Evolutionary conservation across 2,888 invertebrate genomes (phyloP), one percentile per base, ranked within the genome.

Genomic region (Pterostichus madidus): DNA sequence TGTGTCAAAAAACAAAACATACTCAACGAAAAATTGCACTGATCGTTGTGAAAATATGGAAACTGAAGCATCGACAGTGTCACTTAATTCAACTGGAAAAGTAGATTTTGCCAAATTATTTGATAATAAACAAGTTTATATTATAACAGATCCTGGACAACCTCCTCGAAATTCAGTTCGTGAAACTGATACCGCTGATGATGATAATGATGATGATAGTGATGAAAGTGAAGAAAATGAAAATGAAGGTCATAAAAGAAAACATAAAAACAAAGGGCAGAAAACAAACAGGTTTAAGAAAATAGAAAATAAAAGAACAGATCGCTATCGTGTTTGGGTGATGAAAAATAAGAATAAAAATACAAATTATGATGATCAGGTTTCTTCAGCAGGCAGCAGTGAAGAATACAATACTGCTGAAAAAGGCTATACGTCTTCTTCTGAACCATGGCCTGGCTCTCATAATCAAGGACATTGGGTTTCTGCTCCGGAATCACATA

Each of bases 181-280:
- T 39, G 39, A 39, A 3, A 39, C 39, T 39, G 8, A 39, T 39
- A 7, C 2, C 8, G 35, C n/a, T 35, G 13, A 15, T 7, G 64
- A n/a, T 7, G n/a, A 13, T 31, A 11, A 24, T 5, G 61, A 61
- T 11, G 61, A 61, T n/a, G 61, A 61, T 11, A 32, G 32, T n/a
- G 61, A 61, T 5, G 32, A 31, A 24, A 2, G 2, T 24, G 64
- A 64, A 39, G 64, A 39, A 15, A 64, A 24, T 59, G 56, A 59
- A n/a, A 32, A 35, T n/a, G 24, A 31, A n/a, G 10, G 13, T 15
- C 8, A 68, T 8, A 13, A 68, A 17, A 39, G 5, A 8, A 39
- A 44, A 24, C 15, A 64, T 6, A 10, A 64, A 64, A 24, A 24
- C 24, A 24, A 24, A 24, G 24, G 24, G 24, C 24, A 24, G 31